Evolutionary conservation across 2,113 vertebrate genomes (phyloP), one percentile per base, ranked within the genome.

Genomic region (Vulpes lagopus): DNA sequence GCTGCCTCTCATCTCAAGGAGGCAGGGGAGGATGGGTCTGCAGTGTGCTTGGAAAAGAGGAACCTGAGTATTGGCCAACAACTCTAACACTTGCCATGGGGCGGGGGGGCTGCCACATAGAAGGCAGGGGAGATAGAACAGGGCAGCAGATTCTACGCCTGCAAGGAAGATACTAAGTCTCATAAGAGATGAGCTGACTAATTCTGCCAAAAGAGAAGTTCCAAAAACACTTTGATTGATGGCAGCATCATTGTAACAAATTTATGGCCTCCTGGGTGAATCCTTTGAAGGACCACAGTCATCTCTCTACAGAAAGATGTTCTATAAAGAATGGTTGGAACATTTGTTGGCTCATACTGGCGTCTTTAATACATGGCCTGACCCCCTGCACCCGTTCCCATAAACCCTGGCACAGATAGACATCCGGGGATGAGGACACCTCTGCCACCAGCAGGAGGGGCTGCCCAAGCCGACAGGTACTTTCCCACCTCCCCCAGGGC

Each of bases 51-150:
- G 8, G 74, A n/a, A 49, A 19, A 84, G 49, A 38, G 38, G 49
- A 49, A 9, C 12, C 22, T 53, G 51, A 8, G 3, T 71, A 4
- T 30, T 38, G 38, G 16, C 23, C 0, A 10, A 19, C 0, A 2
- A 11, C 65, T 19, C 5, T 8, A 0, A 4, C 11, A 55, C 49
- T 76, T 67, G n/a, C 55, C 1, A 0, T 15, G 2, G 27, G 25
- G 43, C 6, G 43, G 43, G 7, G 43, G 43, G 43, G 43, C 43
- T 43, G 43, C 43, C 43, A 43, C 43, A 43, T 43, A 7, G 6
- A 43, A 43, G 43, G 43, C 6, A 43, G 2, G 27, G 25, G n/a
- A 73, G 43, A 15, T 69, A 84, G 43, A 20, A 12, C 8, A 51
- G 17, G 4, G 32, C 6, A 27, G 30, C 25, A 7, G 8, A 1